Evolutionary conservation across 2,888 invertebrate genomes (phyloP).

Genomic region (Stenotaenia linearis): DNA sequence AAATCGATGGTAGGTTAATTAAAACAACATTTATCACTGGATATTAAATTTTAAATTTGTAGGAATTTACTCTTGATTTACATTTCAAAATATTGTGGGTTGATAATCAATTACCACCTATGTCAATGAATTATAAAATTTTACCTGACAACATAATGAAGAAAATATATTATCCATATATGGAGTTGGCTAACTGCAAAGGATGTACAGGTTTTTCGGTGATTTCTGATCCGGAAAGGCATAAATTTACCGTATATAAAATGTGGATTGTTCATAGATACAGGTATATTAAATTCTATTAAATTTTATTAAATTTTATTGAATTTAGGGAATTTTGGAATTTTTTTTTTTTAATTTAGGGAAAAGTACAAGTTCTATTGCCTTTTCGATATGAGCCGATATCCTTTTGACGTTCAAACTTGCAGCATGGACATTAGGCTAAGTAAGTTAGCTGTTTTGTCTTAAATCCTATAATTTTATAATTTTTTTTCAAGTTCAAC

Average conservation of each 20-base stretch:
- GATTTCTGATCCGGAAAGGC: neutral
- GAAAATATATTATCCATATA: neutral
- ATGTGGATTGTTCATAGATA: neutral
- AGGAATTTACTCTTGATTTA: neutral
- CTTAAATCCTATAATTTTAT: neutral
- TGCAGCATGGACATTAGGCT: neutral
- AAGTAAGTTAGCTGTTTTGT: no score
- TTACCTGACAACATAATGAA: neutral
- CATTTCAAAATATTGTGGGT: neutral
- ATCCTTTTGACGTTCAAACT: neutral
- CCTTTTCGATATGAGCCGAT: neutral
- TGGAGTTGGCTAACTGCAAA: neutral
- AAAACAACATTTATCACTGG: no score
- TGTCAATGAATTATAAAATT: neutral
- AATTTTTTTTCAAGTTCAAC: neutral
- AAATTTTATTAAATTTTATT: no score
- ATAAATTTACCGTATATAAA: neutral
- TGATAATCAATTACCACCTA: neutral
- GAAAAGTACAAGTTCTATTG: neutral
- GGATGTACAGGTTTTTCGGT: neutral
- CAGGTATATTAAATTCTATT: no score
- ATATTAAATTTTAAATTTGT: neutral
- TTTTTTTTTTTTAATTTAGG: neutral
- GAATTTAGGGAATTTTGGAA: neutral
- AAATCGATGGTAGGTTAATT: no score